phyloP scores from a whole-genome alignment of 2,888 invertebrate species.

The Xanthia icteritia region DNA sequence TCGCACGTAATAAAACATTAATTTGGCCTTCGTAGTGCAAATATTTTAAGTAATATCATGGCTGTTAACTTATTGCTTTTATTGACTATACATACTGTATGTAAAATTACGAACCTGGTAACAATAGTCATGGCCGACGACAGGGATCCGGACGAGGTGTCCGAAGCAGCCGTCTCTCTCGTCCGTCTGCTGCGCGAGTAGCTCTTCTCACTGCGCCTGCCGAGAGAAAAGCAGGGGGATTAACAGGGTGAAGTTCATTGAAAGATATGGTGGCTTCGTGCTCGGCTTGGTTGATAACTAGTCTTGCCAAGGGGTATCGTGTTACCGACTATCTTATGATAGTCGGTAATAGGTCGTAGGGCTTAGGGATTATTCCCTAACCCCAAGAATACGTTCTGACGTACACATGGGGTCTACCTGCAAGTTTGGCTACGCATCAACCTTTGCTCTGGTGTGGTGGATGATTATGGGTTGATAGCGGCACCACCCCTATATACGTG shows the following conservation, averaged over 20 bases:
- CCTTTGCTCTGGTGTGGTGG: background rate
- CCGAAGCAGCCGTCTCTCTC: conserved; percentile 79
- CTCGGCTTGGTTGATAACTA: background rate
- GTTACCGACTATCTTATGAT: background rate
- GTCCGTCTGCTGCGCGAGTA: conserved; percentile 81
- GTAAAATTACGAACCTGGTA: conserved; percentile 79
- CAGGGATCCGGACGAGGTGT: conserved; percentile 86
- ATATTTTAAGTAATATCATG: background rate
- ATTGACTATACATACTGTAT: background rate
- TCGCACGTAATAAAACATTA: background rate
- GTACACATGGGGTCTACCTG: background rate
- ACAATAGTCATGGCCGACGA: conserved; percentile 90
- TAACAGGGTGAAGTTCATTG: conserved; percentile 23
- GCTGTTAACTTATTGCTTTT: background rate
- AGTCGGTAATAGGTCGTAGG: too few species aligned
- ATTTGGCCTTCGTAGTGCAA: background rate
- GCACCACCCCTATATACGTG: background rate
- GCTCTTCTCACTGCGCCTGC: conserved; percentile 88
- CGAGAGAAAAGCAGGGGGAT: conserved; percentile 57
- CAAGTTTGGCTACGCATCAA: background rate
- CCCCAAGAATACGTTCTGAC: background rate
- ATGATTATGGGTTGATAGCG: background rate
- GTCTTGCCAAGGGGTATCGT: background rate
- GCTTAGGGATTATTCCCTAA: too few species aligned
- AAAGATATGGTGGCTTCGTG: background rate